Conservation (phyloP, 92 coral and sea anemone species). For the Parazoanthus atlanticus region DNA sequence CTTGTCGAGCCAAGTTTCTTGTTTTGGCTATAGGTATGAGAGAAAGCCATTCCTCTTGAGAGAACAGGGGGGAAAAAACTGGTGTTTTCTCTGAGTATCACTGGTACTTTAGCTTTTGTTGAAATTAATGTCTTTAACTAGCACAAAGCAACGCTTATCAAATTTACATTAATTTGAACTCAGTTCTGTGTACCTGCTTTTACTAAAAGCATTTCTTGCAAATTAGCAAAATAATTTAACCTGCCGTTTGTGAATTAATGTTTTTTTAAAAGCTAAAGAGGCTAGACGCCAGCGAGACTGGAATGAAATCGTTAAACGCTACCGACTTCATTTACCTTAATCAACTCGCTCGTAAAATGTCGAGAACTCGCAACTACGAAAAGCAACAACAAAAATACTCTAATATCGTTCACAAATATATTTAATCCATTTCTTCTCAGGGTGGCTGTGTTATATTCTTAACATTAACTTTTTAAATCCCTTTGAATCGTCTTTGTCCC, state of each 20-base stretch:
- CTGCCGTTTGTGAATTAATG: constrained; percentile 19
- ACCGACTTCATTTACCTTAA: constrained; percentile 33
- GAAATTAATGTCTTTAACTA: constrained; percentile 31
- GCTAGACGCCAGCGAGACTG: constrained; percentile 34
- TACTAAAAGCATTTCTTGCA: constrained; percentile 33
- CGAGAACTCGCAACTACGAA: neutral
- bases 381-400: neutral
- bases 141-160: constrained; percentile 33
- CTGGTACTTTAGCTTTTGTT: constrained; percentile 34
- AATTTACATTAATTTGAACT: constrained; percentile 37
- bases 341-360: constrained; percentile 5
- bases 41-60: neutral
- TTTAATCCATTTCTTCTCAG: neutral
- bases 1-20: neutral
- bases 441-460: neutral
- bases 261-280: constrained; percentile 26
- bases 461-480: neutral
- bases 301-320: neutral
- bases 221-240: constrained; percentile 22
- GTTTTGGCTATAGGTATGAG: neutral
- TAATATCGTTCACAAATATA: neutral
- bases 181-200: constrained; percentile 42
- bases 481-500: constrained; percentile 4
- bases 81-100: neutral
- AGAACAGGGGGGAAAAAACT: neutral